Base-by-base conservation (phyloP, 2,113 vertebrate genomes). In the Grantiella picta region DNA sequence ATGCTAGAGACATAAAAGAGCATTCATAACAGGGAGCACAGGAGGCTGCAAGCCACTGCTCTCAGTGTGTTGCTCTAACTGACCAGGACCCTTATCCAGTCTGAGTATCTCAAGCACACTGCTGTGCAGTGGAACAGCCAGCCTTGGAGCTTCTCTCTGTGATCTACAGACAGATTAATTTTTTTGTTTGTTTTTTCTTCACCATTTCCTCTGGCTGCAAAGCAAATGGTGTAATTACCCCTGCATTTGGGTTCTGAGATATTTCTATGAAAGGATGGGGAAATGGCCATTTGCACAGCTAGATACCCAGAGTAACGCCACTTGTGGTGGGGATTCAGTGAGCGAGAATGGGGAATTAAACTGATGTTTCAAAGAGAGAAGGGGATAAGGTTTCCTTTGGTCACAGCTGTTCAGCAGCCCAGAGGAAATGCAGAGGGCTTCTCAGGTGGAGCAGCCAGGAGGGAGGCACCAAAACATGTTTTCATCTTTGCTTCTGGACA, bases 1-100 rank as follows among this genome's bases (percentile, higher is more conserved):
- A 63, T 57, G 15, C 10, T 28, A 38, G 63, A 54, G 24, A 2
- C 11, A 40, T 38, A 33, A 38, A 85, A 23, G 18, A 25, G 7
- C 3, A 22, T 25, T 36, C 27, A 4, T 5, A 44, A 6, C 21
- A 71, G 40, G 29, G 40, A 64, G 73, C 11, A 59, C 9, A 68
- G 65, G 5, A 79, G 25, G 24, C 40, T 87, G 77, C 40, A 44
- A 22, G 4, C 27, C 44, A 25, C 6, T 20, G 18, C 40, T 69
- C 44, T 25, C n/a, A 57, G 2, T 3, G 1, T 0, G 0, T 24
- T 76, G 11, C 17, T 70, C 13, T 23, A 14, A 33, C 12, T 50
- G 33, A 27, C 12, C 19, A 38, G 6, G 33, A 42, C 44, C 33
- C 18, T 72, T 29, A 7, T 2, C 31, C 31, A 29, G 11, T 16